These are phyloP conservation scores for Odontothrips loti DNA, from an alignment of 2,888 invertebrate genomes.

Conservation along the genomic window DNA sequence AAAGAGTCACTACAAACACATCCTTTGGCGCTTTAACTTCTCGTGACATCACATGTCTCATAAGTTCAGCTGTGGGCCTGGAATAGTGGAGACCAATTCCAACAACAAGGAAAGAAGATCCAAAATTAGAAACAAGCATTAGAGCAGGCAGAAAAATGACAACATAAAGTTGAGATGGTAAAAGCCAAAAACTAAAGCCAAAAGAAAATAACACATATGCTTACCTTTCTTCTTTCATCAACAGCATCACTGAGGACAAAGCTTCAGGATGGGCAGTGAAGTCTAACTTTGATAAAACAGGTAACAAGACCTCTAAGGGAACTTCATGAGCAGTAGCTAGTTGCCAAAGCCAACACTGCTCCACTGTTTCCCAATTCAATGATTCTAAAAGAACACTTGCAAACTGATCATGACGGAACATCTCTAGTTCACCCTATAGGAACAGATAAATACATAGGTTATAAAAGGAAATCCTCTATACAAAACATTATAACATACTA, in stretches of 20 bases:
- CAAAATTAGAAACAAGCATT: conserved; percentile 24
- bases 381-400: conserved; percentile 73
- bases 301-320: conserved; percentile 82
- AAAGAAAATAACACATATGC: too few relatives aligned
- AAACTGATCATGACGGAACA: conserved; percentile 75
- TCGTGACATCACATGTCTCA: conserved; percentile 77
- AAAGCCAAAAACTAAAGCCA: background rate
- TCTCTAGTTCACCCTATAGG: conserved; percentile 53
- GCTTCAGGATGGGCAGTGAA: conserved; percentile 88
- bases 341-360: conserved; percentile 97
- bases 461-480: background rate
- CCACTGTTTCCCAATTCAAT: conserved; percentile 93
- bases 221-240: conserved; percentile 85
- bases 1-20: conserved; percentile 82
- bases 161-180: background rate
- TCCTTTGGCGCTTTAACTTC: conserved; percentile 69
- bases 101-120: background rate
- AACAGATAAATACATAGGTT: background rate
- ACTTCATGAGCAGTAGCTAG: conserved; percentile 90
- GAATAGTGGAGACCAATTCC: conserved; percentile 37
- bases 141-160: too few relatives aligned
- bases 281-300: conserved; percentile 73
- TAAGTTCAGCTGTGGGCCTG: conserved; percentile 76
- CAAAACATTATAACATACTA: background rate
- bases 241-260: conserved; percentile 78